A percentile compares a stretch with the other conserved stretches of the same genome.
These are phyloP conservation scores for Trypoxylon attenuatum DNA, from an alignment of 2,888 invertebrate species.

Conservation along the genomic window DNA sequence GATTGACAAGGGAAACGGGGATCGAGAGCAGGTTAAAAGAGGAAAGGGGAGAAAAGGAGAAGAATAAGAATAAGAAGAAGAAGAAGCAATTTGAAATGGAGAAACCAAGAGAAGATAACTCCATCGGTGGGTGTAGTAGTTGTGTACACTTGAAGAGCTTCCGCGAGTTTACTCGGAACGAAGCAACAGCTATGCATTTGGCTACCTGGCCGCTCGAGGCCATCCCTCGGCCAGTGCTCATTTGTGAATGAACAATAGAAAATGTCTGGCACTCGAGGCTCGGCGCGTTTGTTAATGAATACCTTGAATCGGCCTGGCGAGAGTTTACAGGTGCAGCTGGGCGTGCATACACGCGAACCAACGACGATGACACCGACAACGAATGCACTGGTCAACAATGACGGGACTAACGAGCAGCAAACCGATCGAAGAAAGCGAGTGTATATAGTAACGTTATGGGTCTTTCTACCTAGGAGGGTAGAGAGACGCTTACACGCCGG, in stretches of 20 bases:
- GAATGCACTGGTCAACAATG: too few relatives aligned
- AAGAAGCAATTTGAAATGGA: neutral
- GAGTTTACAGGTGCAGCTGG: conserved; percentile 53
- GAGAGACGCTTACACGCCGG: too few relatives aligned
- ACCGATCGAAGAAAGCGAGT: too few relatives aligned
- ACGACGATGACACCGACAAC: too few relatives aligned
- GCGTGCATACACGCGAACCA: conserved; percentile 23
- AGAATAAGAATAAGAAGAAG: too few relatives aligned
- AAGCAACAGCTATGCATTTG: conserved; percentile 42
- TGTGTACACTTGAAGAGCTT: too few relatives aligned
- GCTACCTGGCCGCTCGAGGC: conserved; percentile 51
- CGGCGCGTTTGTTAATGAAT: conserved; percentile 56
- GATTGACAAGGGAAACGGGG: too few relatives aligned
- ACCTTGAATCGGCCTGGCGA: conserved; percentile 57
- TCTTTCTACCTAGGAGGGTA: too few relatives aligned
- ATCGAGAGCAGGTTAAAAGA: neutral
- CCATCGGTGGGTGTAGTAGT: neutral
- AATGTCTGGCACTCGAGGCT: conserved; percentile 55
- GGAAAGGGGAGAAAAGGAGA: neutral
- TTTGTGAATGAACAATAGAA: conserved; percentile 60
- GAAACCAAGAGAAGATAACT: neutral
- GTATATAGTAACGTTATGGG: too few relatives aligned
- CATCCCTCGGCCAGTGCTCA: conserved; percentile 43
- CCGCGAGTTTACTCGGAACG: too few relatives aligned
- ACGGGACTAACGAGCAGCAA: too few relatives aligned